Evolutionary conservation across 2,797 vertebrate species (phyloP).

Genomic region (Ctenopoma kingsleyae): DNA sequence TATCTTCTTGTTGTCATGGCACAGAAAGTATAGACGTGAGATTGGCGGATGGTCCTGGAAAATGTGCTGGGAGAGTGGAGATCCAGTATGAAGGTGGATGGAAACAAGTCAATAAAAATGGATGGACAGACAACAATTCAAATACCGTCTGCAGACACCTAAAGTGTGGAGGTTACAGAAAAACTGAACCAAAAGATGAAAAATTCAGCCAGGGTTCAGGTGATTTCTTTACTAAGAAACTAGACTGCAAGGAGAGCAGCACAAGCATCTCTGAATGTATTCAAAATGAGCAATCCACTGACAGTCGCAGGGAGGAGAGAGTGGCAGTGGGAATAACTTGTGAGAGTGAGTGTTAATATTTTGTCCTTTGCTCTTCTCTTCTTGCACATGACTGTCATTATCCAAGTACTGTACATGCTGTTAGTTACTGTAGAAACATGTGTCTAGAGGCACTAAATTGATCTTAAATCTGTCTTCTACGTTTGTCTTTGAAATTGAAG

Average conservation of each 20-base stretch:
- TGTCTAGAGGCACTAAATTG: no score
- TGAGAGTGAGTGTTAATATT: slow-evolving; percentile 37
- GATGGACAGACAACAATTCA: rapidly evolving
- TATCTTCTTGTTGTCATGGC: not conserved
- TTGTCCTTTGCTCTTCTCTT: not conserved
- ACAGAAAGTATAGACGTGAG: not conserved
- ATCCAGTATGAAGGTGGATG: not conserved
- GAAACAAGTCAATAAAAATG: rapidly evolving
- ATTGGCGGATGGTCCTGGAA: slow-evolving; percentile 38
- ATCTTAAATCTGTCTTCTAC: no score
- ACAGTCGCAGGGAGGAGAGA: rapidly evolving
- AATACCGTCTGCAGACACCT: slow-evolving; percentile 8
- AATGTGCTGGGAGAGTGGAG: slow-evolving; percentile 61
- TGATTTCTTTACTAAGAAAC: rapidly evolving
- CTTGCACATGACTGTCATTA: not conserved
- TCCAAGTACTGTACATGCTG: not conserved
- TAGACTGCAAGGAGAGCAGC: rapidly evolving
- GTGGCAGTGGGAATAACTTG: slow-evolving; percentile 32
- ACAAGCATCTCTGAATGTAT: no score
- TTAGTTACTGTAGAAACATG: not conserved
- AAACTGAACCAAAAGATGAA: rapidly evolving
- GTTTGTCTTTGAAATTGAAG: not conserved
- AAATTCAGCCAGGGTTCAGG: not conserved
- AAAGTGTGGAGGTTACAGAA: rapidly evolving
- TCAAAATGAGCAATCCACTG: no score